Conservation (phyloP, 2,888 invertebrate genomes). For the Saturnia japonica region DNA sequence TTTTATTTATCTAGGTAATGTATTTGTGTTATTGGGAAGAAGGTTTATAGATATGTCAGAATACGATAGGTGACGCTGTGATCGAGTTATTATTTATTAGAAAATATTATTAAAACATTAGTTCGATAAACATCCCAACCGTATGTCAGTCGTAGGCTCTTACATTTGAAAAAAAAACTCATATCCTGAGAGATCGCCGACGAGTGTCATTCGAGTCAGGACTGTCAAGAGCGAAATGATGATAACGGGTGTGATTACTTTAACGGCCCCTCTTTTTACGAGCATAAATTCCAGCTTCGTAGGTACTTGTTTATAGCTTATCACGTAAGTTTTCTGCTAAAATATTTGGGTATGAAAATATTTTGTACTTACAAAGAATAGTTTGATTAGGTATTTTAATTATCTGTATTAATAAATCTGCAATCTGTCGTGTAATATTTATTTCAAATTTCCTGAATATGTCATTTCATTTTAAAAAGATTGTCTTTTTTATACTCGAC, state of each 20-base stretch:
- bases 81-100: too few species aligned
- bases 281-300: constrained; percentile 3
- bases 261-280: constrained; percentile 30
- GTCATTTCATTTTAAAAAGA: too few species aligned
- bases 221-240: constrained; percentile 39
- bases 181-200: constrained; percentile 40
- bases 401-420: not conserved
- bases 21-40: too few species aligned
- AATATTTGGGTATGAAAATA: not conserved
- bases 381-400: not conserved
- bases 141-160: constrained; percentile 30
- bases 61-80: too few species aligned
- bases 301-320: constrained; percentile 12
- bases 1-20: too few species aligned
- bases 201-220: constrained; percentile 38
- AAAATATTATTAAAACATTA: not conserved
- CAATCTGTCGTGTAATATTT: not conserved
- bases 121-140: not conserved
- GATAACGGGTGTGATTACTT: constrained; percentile 46
- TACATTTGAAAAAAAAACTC: constrained; percentile 43
- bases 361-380: not conserved
- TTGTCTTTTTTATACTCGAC: too few species aligned
- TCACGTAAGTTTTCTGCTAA: not conserved
- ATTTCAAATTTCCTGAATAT: not conserved
- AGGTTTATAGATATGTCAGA: too few species aligned